Evolutionary conservation across 2,797 vertebrate species (phyloP), one percentile per base, ranked within the genome.

Genomic region (Sebastes glaucus): DNA sequence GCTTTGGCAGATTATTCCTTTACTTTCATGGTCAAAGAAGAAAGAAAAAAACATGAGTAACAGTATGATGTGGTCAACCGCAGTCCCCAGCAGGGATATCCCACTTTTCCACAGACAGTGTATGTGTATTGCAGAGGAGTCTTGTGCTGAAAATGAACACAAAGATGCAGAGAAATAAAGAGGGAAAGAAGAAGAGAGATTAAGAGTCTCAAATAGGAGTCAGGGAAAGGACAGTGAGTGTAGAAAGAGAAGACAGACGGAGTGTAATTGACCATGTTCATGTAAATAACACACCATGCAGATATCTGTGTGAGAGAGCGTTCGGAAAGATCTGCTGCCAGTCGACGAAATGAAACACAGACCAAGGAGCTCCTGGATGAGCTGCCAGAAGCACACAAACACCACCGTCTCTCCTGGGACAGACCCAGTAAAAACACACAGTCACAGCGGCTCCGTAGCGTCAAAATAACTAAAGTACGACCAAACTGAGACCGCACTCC

Each of bases 331-430:
- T 64, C 28, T 33, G 52, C 64, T 63, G 60, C 91, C 90, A 90
- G 82, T 83, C 63, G 8, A 32, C 81, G 30, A 91, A 89, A 89
- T 89, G 74, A 91, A 89, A 81, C 62, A 14, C 89, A 88, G 84
- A 59, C 90, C 75, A 3, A 13, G 63, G 35, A 78, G 86, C 80
- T 84, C 42, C 66, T 80, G 77, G 61, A 33, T 72, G 52, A 23
- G 55, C 78, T 84, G 86, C 81, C 83, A 89, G 80, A 66, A 69
- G 77, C 71, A 53, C 49, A 65, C 27, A 65, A 20, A 74, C 22
- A 33, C 53, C 61, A 20, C 77, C 57, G 53, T 77, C 75, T 63
- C 71, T 72, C 84, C 71, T 11, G 25, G 57, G 57, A 71, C 62
- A 52, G 81, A 78, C 25, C 86, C 70, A 74, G 28, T 75, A 57